phyloP scores from a whole-genome alignment of 2,113 vertebrate species.

The Calonectris borealis region DNA sequence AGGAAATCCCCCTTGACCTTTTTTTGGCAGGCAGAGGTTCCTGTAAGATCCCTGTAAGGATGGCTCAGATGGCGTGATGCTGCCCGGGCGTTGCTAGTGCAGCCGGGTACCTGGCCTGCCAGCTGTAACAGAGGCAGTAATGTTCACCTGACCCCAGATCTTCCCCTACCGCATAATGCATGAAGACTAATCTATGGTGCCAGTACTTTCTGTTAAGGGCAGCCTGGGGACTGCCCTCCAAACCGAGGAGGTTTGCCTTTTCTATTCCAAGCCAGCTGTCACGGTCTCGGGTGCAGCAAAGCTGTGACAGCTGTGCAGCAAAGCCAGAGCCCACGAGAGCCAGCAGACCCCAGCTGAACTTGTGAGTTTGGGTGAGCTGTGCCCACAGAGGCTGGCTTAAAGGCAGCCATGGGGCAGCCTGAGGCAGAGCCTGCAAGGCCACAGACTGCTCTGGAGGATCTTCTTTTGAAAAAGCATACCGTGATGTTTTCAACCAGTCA shows the following conservation, averaged over 20 bases:
- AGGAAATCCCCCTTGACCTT: not conserved
- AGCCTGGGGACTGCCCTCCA: not conserved
- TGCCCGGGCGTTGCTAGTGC: not conserved
- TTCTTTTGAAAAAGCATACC: not conserved
- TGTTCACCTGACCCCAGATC: not conserved
- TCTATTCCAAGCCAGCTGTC: rapidly evolving
- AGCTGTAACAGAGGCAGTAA: not conserved
- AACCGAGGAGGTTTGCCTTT: not conserved
- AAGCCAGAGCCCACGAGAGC: not conserved
- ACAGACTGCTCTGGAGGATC: too few species aligned
- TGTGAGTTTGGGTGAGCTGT: not conserved
- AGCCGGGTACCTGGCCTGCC: rapidly evolving
- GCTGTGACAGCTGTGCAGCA: not conserved
- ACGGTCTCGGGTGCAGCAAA: rapidly evolving
- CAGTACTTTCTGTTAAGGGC: not conserved
- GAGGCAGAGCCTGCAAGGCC: not conserved
- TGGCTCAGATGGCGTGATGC: not conserved
- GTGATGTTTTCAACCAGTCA: not conserved
- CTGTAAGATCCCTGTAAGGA: not conserved
- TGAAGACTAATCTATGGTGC: not conserved
- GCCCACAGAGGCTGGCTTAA: not conserved
- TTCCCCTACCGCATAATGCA: too few species aligned
- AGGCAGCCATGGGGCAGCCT: not conserved
- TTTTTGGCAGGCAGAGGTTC: not conserved
- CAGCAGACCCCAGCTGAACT: not conserved